phyloP scores from a whole-genome alignment of 2,888 invertebrate species.

The Frankliniella fusca region DNA sequence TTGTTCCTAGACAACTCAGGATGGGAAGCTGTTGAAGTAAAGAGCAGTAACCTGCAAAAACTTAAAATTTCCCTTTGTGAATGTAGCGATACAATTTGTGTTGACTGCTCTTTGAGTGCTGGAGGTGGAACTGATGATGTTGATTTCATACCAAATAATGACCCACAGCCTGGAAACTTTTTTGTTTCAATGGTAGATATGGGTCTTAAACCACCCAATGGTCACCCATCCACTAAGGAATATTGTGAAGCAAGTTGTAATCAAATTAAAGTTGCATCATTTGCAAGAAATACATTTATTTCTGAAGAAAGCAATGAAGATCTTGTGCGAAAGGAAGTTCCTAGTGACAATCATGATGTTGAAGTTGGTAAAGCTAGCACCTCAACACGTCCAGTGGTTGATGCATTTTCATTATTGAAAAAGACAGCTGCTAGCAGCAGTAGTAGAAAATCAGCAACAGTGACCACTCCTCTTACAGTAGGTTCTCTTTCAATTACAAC shows the following conservation, averaged over 20 bases:
- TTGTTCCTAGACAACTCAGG: neutral
- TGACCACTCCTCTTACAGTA: neutral
- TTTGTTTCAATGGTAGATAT: neutral
- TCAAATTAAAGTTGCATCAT: neutral
- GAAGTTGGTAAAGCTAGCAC: too few relatives aligned
- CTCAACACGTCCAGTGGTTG: neutral
- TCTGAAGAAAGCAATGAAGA: neutral
- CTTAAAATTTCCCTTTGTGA: neutral
- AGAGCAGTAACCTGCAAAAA: neutral
- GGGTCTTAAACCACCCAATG: neutral
- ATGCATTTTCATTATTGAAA: neutral
- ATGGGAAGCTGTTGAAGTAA: neutral
- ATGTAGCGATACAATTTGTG: neutral
- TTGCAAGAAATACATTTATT: too few relatives aligned
- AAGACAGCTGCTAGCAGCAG: neutral
- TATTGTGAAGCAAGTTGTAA: neutral
- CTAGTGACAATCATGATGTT: neutral
- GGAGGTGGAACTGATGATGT: neutral
- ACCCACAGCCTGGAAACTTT: neutral
- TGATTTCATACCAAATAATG: neutral
- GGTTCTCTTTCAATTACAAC: neutral
- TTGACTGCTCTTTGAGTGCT: neutral
- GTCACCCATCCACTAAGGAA: neutral
- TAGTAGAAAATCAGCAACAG: neutral
- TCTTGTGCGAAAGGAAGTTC: neutral